These are phyloP conservation scores for Seriola rivoliana DNA, from an alignment of 2,113 vertebrate species.

Conservation along the genomic window DNA sequence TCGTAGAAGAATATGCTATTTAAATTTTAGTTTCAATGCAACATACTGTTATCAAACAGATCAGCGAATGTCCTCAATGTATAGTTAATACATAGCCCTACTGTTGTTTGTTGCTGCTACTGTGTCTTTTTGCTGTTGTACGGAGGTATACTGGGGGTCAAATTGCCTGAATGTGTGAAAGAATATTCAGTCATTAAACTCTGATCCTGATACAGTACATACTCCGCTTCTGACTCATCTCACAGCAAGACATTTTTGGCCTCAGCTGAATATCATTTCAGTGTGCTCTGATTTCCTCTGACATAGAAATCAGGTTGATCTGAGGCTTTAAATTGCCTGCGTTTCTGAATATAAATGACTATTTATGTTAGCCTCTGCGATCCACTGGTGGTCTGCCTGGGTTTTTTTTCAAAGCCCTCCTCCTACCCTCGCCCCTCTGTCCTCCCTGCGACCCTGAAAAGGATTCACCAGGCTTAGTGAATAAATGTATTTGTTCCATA, in stretches of 20 bases:
- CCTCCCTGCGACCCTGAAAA: constrained; percentile 35
- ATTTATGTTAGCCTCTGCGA: constrained; percentile 13
- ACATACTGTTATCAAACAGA: constrained; percentile 9
- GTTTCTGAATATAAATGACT: constrained; percentile 44
- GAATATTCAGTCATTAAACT: constrained; percentile 16
- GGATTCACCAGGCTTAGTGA: not conserved
- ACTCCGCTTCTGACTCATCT: constrained; percentile 30
- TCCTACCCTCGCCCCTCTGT: not conserved
- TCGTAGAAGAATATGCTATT: not conserved
- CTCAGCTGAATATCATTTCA: not conserved
- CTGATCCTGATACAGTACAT: not conserved
- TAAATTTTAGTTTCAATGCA: constrained; percentile 1
- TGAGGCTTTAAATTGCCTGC: constrained; percentile 36
- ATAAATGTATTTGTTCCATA: constrained; percentile 38
- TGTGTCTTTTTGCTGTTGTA: not conserved
- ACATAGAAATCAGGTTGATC: constrained; percentile 27
- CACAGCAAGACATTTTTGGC: constrained; percentile 14
- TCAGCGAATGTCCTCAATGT: not conserved
- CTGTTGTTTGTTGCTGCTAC: not conserved
- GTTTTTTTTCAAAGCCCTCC: constrained; percentile 25
- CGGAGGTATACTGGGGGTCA: not conserved
- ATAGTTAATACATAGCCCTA: not conserved
- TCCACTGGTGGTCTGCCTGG: not conserved
- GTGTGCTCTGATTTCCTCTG: constrained; percentile 25
- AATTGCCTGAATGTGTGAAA: not conserved